phyloP scores from a whole-genome alignment of 2,113 vertebrate species.

The Rhadina sibilatrix region DNA sequence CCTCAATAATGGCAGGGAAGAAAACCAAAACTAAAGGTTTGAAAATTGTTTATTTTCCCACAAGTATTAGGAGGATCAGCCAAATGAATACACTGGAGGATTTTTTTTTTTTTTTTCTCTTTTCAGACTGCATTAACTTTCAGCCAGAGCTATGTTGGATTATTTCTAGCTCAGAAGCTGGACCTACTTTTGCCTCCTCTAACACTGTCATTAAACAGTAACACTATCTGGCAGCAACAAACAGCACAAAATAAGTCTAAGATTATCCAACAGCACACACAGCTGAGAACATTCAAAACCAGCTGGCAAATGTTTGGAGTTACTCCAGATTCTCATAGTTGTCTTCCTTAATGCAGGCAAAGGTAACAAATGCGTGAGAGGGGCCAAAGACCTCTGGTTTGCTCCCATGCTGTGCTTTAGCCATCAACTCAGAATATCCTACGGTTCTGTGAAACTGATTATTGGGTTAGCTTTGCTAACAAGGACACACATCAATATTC shows the following conservation, averaged over 20 bases:
- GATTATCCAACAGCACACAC: constrained; percentile 59
- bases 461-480: neutral
- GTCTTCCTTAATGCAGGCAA: constrained; percentile 11
- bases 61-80: neutral
- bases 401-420: neutral
- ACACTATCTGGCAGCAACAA: constrained; percentile 60
- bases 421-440: neutral
- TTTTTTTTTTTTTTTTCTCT: neutral
- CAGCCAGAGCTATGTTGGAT: neutral
- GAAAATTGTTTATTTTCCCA: constrained; percentile 36
- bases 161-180: constrained; percentile 42
- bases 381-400: neutral
- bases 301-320: constrained; percentile 59
- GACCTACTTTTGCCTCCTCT: constrained; percentile 48
- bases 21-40: neutral
- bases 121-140: constrained; percentile 26
- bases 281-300: constrained; percentile 64
- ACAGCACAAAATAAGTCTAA: constrained; percentile 51
- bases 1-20: neutral
- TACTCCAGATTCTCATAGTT: constrained; percentile 39
- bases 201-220: constrained; percentile 61
- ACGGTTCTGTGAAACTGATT: neutral
- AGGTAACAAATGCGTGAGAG: neutral
- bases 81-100: neutral
- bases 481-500: neutral